Conservation (phyloP, 2,797 vertebrate genomes). For the Potorous gilbertii region DNA sequence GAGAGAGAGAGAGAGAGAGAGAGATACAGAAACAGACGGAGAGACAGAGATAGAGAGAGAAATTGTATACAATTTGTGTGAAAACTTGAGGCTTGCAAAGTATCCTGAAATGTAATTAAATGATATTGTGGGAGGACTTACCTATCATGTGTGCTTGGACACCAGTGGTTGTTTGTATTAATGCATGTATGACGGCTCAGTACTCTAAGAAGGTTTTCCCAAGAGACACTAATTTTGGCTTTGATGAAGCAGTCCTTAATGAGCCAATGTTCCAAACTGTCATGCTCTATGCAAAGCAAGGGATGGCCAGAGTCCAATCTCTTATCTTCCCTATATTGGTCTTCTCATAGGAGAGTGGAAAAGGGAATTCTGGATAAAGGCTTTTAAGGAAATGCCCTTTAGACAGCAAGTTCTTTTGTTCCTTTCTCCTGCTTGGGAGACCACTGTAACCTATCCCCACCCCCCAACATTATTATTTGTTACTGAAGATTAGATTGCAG, state of each 20-base stretch:
- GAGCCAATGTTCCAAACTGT: neutral
- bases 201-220: neutral
- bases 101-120: neutral
- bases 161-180: neutral
- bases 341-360: neutral
- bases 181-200: neutral
- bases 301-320: neutral
- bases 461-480: conserved; percentile 51
- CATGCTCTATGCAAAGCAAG: conserved; percentile 62
- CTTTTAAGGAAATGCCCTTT: conserved; percentile 15
- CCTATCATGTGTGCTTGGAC: neutral
- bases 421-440: neutral
- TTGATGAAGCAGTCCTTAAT: neutral
- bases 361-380: neutral
- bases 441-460: neutral
- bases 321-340: neutral
- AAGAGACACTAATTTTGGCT: neutral
- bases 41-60: neutral
- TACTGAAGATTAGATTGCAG: conserved; percentile 55
- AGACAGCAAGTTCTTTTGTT: conserved; percentile 43
- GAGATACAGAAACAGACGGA: too few relatives aligned
- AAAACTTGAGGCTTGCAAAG: neutral
- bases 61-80: neutral
- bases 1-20: too few relatives aligned
- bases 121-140: neutral